Conservation (phyloP, 2,113 vertebrate genomes). For the Indri indri region DNA sequence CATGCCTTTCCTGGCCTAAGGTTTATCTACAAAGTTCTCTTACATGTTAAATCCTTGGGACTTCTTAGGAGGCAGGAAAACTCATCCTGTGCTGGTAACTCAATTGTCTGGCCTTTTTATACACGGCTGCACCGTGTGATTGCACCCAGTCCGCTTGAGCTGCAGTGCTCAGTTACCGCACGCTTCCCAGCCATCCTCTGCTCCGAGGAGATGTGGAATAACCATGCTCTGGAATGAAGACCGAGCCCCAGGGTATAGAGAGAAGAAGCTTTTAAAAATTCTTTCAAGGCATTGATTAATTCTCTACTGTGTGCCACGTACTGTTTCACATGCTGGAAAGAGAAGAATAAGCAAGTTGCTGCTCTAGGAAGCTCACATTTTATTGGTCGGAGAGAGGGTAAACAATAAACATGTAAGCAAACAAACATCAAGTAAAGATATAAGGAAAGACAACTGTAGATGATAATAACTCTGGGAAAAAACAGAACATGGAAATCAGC, state of each 20-base stretch:
- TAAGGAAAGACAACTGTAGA: neutral
- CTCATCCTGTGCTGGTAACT: neutral
- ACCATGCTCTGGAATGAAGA: neutral
- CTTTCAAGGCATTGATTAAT: neutral
- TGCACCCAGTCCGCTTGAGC: neutral
- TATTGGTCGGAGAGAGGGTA: neutral
- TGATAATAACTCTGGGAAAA: neutral
- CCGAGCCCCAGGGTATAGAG: neutral
- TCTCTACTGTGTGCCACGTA: neutral
- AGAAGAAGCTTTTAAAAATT: neutral
- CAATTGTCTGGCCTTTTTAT: neutral
- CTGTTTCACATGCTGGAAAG: neutral
- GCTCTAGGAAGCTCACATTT: neutral
- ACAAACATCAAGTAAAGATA: neutral
- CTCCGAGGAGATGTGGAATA: neutral
- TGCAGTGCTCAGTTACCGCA: neutral
- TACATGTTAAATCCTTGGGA: neutral
- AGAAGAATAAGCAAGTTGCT: neutral
- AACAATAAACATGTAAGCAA: neutral
- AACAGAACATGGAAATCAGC: neutral
- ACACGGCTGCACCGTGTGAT: neutral
- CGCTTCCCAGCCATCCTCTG: neutral
- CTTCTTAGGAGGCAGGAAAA: neutral
- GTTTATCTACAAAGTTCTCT: neutral
- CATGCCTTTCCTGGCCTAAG: neutral